Base-by-base conservation (phyloP, 2,797 vertebrate genomes). In the Eremophila alpestris region DNA sequence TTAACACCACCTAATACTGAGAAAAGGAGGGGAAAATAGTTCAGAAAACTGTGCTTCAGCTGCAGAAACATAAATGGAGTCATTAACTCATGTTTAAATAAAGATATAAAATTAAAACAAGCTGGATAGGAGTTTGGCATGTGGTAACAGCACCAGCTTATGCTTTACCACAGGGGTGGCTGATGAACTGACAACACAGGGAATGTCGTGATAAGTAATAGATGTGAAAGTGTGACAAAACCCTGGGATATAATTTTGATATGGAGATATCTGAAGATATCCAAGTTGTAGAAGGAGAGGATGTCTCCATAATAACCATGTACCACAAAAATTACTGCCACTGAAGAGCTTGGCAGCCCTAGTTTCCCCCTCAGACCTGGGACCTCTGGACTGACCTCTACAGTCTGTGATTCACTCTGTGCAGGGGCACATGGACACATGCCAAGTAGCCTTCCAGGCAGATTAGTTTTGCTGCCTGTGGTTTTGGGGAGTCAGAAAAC, bases 381-480 rank as follows among this genome's bases (percentile, higher is more conserved):
- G 11, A 22, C 13, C 10, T 81, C 34, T 74, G 36, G 24, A 27
- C 23, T 82, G 38, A 45, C 3, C 18, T 59, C 24, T 73, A 49
- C 17, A 5, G 1, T 1, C 40, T 69, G 29, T 32, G 10, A 27
- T 52, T 80, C 30, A 5, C 16, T 43, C 13, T 19, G 15, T 24
- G 6, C 49, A 29, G 26, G 8, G 45, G 9, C 26, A 16, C 14
- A 15, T 3, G 13, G 52, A 21, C 11, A 8, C 0, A 0, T 11
- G 46, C 16, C 51, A 38, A 40, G 29, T 5, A 56, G 9, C 8
- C 40, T 64, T 63, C 27, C 17, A 34, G n/a, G 52, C 32, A 67
- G 48, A 34, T 23, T 41, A 23, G 3, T 40, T 83, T 43, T 51
- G 27, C 24, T 78, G 22, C 13, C 11, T n/a, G 8, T 79, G 32